Percentiles rank a stretch among this genome's conserved stretches.
Conservation (phyloP, 2,113 vertebrate species). For the Pteropus alecto region DNA sequence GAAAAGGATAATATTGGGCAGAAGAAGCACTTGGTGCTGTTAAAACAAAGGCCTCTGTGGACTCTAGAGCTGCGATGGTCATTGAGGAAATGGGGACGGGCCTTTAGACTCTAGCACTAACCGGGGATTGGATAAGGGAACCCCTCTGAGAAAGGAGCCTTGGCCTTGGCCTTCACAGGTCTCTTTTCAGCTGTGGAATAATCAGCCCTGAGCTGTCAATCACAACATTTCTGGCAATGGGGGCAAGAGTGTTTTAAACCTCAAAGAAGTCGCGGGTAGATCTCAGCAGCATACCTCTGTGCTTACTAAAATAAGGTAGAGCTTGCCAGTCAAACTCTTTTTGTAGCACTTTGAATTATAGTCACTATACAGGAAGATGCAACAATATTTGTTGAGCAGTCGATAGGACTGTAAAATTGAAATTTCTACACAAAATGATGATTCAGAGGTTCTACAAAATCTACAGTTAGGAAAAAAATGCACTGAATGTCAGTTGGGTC, state of each 20-base stretch:
- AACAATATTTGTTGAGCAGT: background rate
- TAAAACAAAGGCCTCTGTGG: background rate
- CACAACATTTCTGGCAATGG: rapidly evolving
- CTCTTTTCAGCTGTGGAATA: background rate
- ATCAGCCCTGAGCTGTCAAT: background rate
- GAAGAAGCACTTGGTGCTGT: background rate
- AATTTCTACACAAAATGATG: background rate
- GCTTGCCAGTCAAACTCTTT: background rate
- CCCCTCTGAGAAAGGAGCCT: background rate
- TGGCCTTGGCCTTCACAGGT: background rate
- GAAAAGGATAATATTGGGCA: background rate
- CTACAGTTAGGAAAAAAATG: background rate
- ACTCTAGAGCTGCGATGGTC: background rate
- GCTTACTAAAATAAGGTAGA: background rate
- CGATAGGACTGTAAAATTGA: background rate
- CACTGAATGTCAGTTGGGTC: background rate
- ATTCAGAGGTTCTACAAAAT: background rate
- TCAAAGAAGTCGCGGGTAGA: background rate
- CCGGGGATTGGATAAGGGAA: background rate
- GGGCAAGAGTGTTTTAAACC: background rate
- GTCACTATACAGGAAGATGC: background rate
- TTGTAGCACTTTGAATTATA: background rate
- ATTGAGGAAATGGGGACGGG: background rate
- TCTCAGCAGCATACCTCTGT: background rate
- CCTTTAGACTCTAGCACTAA: background rate